These are phyloP conservation scores for Danaus melanippus DNA, from an alignment of 1,140 invertebrate genomes.

Conservation along the genomic window DNA sequence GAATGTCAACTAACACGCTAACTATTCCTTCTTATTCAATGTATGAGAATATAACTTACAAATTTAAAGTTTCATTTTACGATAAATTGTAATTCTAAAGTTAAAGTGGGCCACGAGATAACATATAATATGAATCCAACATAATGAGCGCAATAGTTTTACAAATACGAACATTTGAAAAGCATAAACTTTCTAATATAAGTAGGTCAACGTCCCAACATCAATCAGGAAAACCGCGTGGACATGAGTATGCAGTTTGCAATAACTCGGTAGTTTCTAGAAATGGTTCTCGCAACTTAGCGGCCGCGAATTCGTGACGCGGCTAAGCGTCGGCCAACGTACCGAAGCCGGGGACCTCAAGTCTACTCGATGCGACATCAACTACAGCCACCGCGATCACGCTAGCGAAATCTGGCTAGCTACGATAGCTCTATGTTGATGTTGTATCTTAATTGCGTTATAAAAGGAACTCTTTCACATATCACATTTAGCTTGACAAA, in stretches of 20 bases:
- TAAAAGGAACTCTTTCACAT: constrained; percentile 6
- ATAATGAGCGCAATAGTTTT: neutral
- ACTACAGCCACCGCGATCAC: constrained; percentile 37
- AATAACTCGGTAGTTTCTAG: constrained; percentile 32
- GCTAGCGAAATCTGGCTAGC: constrained; percentile 24
- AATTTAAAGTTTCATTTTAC: too few species aligned
- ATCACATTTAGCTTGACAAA: neutral
- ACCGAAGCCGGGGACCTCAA: constrained; percentile 33
- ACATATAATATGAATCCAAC: neutral
- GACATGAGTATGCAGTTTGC: constrained; percentile 9
- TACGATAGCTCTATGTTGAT: constrained; percentile 4
- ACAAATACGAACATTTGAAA: constrained; percentile 7
- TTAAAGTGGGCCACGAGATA: too few species aligned
- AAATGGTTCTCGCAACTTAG: constrained; percentile 18
- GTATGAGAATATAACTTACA: too few species aligned
- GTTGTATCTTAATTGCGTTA: too few species aligned
- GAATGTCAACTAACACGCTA: too few species aligned
- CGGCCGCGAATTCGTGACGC: constrained; percentile 29
- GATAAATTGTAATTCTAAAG: too few species aligned
- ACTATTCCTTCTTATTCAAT: too few species aligned
- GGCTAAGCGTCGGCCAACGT: constrained; percentile 39
- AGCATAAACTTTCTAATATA: constrained; percentile 33
- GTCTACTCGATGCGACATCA: constrained; percentile 31
- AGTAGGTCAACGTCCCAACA: constrained; percentile 34
- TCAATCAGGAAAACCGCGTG: constrained; percentile 33